These are phyloP conservation scores for Nothocercus julius DNA, from an alignment of 2,113 vertebrate genomes.

Conservation along the genomic window DNA sequence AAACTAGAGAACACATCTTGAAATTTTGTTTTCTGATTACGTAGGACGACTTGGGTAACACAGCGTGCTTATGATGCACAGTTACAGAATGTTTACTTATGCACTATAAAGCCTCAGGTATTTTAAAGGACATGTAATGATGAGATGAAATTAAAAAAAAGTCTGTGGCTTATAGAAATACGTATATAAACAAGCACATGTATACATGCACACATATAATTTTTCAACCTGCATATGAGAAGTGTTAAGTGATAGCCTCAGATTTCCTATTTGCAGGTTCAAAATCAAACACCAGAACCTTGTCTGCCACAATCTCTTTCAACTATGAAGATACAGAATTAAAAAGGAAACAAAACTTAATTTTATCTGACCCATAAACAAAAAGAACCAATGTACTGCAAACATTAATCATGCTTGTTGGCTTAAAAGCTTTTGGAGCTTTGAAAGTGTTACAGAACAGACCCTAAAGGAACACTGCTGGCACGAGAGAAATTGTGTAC, in stretches of 20 bases:
- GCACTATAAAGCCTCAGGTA: slow-evolving; percentile 58
- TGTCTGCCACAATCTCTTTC: slow-evolving; percentile 42
- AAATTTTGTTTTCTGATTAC: slow-evolving; percentile 3
- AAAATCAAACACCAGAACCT: slow-evolving; percentile 62
- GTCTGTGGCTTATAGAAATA: background rate
- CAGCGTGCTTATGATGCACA: slow-evolving; percentile 35
- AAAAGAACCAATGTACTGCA: slow-evolving; percentile 89
- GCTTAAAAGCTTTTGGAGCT: slow-evolving; percentile 88
- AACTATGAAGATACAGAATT: slow-evolving; percentile 75
- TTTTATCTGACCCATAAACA: slow-evolving; percentile 90
- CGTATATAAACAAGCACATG: slow-evolving; percentile 36
- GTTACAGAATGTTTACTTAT: slow-evolving; percentile 42
- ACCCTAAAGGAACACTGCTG: slow-evolving; percentile 93
- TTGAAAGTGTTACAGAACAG: slow-evolving; percentile 86
- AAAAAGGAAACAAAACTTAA: slow-evolving; percentile 93
- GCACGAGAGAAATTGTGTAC: slow-evolving; percentile 78
- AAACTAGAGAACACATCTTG: slow-evolving; percentile 31
- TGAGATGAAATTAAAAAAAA: slow-evolving; percentile 27
- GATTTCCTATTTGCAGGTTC: slow-evolving; percentile 41
- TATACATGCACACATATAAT: slow-evolving; percentile 28
- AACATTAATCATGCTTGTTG: slow-evolving; percentile 93
- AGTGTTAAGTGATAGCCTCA: slow-evolving; percentile 41
- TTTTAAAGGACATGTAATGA: slow-evolving; percentile 36
- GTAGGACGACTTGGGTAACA: background rate
- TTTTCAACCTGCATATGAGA: slow-evolving; percentile 48